phyloP scores from a whole-genome alignment of 2,797 vertebrate genomes.

The Lerista edwardsae region DNA sequence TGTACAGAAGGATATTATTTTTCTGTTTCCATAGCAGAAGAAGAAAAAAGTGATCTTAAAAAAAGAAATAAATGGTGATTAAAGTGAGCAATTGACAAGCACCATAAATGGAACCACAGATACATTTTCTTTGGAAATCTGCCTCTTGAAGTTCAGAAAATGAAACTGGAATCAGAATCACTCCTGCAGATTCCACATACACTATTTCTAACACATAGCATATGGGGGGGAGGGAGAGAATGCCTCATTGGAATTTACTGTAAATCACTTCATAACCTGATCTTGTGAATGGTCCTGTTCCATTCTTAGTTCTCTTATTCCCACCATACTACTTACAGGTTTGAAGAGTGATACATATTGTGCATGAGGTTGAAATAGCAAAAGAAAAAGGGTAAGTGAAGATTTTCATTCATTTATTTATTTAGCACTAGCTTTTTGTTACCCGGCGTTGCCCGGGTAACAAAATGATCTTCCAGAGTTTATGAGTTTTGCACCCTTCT shows the following conservation, averaged over 20 bases:
- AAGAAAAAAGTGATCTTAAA: not conserved
- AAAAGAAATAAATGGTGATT: not conserved
- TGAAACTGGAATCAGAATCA: not conserved
- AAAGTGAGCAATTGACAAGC: not conserved
- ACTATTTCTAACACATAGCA: slow-evolving; percentile 18
- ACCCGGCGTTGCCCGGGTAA: too few species aligned
- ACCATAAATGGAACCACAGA: not conserved
- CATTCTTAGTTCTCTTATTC: not conserved
- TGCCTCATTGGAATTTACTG: slow-evolving; percentile 31
- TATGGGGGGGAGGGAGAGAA: slow-evolving; percentile 18
- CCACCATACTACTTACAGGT: not conserved
- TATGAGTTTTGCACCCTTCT: too few species aligned
- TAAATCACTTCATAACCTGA: slow-evolving; percentile 15
- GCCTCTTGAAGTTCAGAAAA: not conserved
- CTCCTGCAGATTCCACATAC: not conserved
- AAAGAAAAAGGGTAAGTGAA: not conserved
- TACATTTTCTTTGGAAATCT: not conserved
- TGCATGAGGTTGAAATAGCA: too few species aligned
- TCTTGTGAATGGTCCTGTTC: not conserved
- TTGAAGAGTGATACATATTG: not conserved
- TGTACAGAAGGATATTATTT: too few species aligned
- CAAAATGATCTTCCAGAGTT: too few species aligned
- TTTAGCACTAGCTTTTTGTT: too few species aligned
- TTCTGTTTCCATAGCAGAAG: not conserved
- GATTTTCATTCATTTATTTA: too few species aligned